Percentiles rank a stretch among this genome's conserved stretches.
These are phyloP conservation scores for Xanthostigma xanthostigma DNA, from an alignment of 2,888 invertebrate species.

Conservation along the genomic window DNA sequence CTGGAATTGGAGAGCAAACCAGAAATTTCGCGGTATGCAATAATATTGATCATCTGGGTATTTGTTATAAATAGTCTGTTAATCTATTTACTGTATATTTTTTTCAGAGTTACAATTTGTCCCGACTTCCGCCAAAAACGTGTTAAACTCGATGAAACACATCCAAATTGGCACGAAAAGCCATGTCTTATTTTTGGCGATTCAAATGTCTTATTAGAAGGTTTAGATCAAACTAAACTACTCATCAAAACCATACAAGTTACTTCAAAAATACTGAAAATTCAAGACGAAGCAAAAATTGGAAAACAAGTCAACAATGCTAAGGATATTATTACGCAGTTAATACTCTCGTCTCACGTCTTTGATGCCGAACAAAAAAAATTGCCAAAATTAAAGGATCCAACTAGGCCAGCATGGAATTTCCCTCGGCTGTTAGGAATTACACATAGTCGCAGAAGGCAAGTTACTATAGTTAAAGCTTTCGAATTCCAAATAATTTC, in stretches of 20 bases:
- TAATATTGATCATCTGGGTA: slow-evolving; percentile 4
- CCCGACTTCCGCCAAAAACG: slow-evolving; percentile 31
- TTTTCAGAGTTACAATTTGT: slow-evolving; percentile 20
- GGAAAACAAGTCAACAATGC: slow-evolving; percentile 44
- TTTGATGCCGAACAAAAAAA: slow-evolving; percentile 69
- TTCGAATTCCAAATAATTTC: not conserved
- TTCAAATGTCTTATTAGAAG: slow-evolving; percentile 51
- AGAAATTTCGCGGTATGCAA: slow-evolving; percentile 16
- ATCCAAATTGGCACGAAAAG: slow-evolving; percentile 49
- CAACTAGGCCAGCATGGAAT: slow-evolving; percentile 50
- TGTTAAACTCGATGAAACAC: slow-evolving; percentile 35
- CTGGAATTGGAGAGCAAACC: slow-evolving; percentile 35
- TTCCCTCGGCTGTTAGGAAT: slow-evolving; percentile 65
- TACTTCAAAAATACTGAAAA: slow-evolving; percentile 43
- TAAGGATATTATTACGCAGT: too few species aligned
- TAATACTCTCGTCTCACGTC: slow-evolving; percentile 47
- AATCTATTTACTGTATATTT: slow-evolving; percentile 5
- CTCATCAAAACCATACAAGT: slow-evolving; percentile 61
- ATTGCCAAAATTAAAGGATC: slow-evolving; percentile 56
- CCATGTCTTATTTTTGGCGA: slow-evolving; percentile 44
- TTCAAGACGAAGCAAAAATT: slow-evolving; percentile 34
- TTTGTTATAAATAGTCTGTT: slow-evolving; percentile 3
- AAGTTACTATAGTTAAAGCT: slow-evolving; percentile 15
- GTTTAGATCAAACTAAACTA: slow-evolving; percentile 62
- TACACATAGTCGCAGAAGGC: slow-evolving; percentile 53